phyloP scores from a whole-genome alignment of 2,797 vertebrate species.

The Sphenodon punctatus region DNA sequence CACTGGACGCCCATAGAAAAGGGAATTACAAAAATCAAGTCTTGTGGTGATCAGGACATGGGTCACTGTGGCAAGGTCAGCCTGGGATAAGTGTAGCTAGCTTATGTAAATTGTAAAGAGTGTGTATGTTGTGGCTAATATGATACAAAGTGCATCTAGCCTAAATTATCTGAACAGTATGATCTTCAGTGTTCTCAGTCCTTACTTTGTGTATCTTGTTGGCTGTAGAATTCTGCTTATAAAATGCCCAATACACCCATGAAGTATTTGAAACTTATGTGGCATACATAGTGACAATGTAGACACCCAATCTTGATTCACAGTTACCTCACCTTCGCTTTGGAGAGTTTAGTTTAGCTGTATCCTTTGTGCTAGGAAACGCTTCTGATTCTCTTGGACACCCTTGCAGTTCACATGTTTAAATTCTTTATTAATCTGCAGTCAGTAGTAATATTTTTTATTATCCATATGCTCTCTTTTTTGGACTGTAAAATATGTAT shows the following conservation, averaged over 20 bases:
- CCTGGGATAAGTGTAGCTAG: no score
- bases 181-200: not conserved
- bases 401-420: not conserved
- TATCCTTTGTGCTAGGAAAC: not conserved
- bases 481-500: not conserved
- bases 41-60: no score
- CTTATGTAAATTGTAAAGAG: no score
- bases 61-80: no score
- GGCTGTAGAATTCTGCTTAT: not conserved
- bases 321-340: not conserved
- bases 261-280: not conserved
- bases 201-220: no score
- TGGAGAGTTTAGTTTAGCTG: not conserved
- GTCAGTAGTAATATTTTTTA: not conserved
- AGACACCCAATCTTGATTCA: not conserved
- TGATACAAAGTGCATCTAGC: rapidly evolving
- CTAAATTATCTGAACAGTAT: not conserved
- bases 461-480: not conserved
- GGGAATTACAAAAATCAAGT: no score
- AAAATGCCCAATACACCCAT: not conserved
- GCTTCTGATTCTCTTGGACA: not conserved
- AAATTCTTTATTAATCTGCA: not conserved
- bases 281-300: not conserved
- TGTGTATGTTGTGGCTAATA: rapidly evolving
- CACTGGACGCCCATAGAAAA: no score